Evolutionary conservation across 2,888 invertebrate genomes (phyloP), one percentile per base, ranked within the genome.

Genomic region (Drosophila yooni): DNA sequence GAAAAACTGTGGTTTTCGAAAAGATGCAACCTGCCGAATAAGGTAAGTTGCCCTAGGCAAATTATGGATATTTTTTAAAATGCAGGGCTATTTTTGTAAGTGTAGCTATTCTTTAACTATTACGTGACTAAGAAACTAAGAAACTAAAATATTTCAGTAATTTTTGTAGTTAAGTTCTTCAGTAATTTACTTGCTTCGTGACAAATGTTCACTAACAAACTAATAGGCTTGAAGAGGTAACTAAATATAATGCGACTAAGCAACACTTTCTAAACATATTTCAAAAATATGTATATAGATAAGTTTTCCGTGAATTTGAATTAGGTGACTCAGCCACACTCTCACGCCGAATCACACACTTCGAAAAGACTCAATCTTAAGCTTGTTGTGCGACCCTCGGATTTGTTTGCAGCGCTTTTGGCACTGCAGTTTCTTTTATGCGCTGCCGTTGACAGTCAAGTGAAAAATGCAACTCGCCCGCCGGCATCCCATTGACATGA

Each of bases 401-500:
- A 11, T 25, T 56, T 18, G 21, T 40, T 60, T 46, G 36, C 46
- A 56, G 36, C 46, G 48, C 52, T 61, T 53, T 59, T 61, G 48
- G 60, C 53, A 15, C 66, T 69, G 67, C 60, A 68, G 63, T 76
- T 72, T 65, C 63, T 81, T 86, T 81, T 72, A 90, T 80, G 78
- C 70, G 76, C 69, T 70, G 65, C 64, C 60, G 85, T 74, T 89
- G 85, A 85, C 85, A 85, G 83, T 78, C 83, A 78, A 88, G 86
- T 85, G 87, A 85, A 90, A 90, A 85, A 90, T 85, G 85, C 85
- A 90, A 85, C 88, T 85, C 69, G 90, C 70, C 90, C 82, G 83
- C 75, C 50, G 90, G 84, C 82, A 79, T 61, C 71, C 72, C 77
- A 78, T 78, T 83, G 82, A 70, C 72, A 61, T 71, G 64, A 69